Base-by-base conservation (phyloP, 2,888 invertebrate genomes). In the Serripes groenlandicus region DNA sequence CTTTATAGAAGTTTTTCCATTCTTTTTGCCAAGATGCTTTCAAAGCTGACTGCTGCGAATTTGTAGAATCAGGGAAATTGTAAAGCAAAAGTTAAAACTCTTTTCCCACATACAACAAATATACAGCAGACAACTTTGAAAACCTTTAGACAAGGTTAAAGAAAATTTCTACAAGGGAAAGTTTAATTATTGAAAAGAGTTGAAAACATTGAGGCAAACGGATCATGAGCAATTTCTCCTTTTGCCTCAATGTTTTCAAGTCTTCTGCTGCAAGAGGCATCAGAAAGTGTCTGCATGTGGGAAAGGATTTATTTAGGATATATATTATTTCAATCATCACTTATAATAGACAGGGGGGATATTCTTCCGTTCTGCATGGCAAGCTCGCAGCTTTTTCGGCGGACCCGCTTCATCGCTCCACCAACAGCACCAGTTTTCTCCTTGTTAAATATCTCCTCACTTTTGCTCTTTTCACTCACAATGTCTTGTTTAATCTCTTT, bases 361-460 rank as follows among this genome's bases (percentile, higher is more conserved):
- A 92, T 90, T 5, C 92, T 79, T 9, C 92, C 92, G 66, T 90
- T 88, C 72, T 91, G 80, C 64, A 90, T 81, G 21, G 92, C 92
- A 18, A 92, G 83, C 77, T 92, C 92, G 78, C 91, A 92, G 73
- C 92, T 92, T 49, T 83, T 82, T 34, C 90, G 89, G 26, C 92
- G 75, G 3, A 86, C 73, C 28, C 88, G 71, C 30, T 79, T 79
- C 66, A 81, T 85, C 3, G 35, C 42, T 0, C 85, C 83, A 3
- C 78, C 78, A 21, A 82, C 56, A 42, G 71, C 75, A 34, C 71
- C 71, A 30, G 73, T 52, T 32, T 79, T 79, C 7, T 66, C 77
- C 35, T 83, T 83, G 34, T 83, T 84, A 81, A 73, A 89, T 37
- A 87, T 81, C 73, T 89, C 88, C 60, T 87, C 86, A 81, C 88